phyloP scores from a whole-genome alignment of 2,113 vertebrate genomes.

The Hoplias malabaricus region DNA sequence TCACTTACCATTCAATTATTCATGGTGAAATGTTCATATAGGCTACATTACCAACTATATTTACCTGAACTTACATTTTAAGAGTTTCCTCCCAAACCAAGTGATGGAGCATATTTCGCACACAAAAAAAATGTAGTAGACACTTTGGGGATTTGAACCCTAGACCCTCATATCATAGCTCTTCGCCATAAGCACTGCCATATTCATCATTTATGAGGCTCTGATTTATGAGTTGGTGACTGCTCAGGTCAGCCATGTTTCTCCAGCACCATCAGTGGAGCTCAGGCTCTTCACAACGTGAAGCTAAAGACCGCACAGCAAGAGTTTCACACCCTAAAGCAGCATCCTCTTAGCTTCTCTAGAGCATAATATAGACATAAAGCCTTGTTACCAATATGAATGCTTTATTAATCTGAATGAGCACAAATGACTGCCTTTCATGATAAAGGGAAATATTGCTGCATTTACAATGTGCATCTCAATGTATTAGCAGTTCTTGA shows the following conservation, averaged over 20 bases:
- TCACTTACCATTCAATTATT: conserved; percentile 51
- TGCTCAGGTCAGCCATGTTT: conserved; percentile 46
- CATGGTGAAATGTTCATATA: conserved; percentile 25
- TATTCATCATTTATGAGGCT: conserved; percentile 52
- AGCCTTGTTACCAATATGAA: background rate
- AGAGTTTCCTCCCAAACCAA: background rate
- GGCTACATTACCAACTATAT: background rate
- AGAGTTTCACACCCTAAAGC: conserved; percentile 25
- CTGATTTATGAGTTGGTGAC: conserved; percentile 51
- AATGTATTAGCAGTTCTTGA: background rate
- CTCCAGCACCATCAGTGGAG: conserved; percentile 40
- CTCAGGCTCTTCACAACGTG: conserved; percentile 18
- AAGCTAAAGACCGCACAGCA: conserved; percentile 39
- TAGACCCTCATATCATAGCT: conserved; percentile 40
- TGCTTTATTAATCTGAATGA: conserved; percentile 1
- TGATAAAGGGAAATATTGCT: background rate
- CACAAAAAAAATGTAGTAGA: conserved; percentile 27
- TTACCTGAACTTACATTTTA: conserved; percentile 29
- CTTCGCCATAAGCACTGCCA: conserved; percentile 40
- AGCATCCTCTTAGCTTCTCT: background rate
- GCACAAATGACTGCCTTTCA: background rate
- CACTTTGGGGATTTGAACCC: conserved; percentile 45
- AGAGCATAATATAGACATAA: conserved; percentile 2
- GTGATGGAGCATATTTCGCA: conserved; percentile 1
- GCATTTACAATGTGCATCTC: background rate